Evolutionary conservation across 2,888 invertebrate species (phyloP).

Genomic region (Neoascia interrupta): DNA sequence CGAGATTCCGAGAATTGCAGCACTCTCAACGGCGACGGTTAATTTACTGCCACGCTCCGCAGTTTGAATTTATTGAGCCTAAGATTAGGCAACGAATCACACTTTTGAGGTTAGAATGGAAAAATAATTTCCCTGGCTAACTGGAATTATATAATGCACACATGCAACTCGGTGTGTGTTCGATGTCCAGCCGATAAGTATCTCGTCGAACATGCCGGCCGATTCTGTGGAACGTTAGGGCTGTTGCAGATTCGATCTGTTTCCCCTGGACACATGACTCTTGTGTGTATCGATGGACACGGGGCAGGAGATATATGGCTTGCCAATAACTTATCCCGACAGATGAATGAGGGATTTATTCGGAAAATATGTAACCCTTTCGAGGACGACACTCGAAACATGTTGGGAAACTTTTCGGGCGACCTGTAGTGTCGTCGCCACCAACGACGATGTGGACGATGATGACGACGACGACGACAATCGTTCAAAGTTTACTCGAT

Average conservation of each 20-base stretch:
- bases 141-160: constrained; percentile 59
- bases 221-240: constrained; percentile 24
- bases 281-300: constrained; percentile 1
- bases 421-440: constrained; percentile 36
- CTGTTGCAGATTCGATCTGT: constrained; percentile 56
- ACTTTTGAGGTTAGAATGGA: constrained; percentile 24
- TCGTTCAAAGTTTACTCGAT: constrained; percentile 58
- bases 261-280: constrained; percentile 42
- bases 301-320: constrained; percentile 63
- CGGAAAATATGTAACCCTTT: constrained; percentile 71
- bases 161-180: constrained; percentile 4
- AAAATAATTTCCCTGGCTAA: constrained; percentile 36
- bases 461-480: neutral
- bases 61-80: constrained; percentile 62
- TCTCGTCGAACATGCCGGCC: constrained; percentile 23
- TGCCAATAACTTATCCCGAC: constrained; percentile 71
- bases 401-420: constrained; percentile 27
- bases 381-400: constrained; percentile 41
- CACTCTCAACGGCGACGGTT: neutral
- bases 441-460: neutral
- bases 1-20: neutral
- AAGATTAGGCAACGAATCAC: constrained; percentile 57
- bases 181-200: constrained; percentile 52
- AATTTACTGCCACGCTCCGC: constrained; percentile 19
- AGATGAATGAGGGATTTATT: constrained; percentile 73